Conservation (phyloP, 1,140 invertebrate species). For the Lethrus apterus region DNA sequence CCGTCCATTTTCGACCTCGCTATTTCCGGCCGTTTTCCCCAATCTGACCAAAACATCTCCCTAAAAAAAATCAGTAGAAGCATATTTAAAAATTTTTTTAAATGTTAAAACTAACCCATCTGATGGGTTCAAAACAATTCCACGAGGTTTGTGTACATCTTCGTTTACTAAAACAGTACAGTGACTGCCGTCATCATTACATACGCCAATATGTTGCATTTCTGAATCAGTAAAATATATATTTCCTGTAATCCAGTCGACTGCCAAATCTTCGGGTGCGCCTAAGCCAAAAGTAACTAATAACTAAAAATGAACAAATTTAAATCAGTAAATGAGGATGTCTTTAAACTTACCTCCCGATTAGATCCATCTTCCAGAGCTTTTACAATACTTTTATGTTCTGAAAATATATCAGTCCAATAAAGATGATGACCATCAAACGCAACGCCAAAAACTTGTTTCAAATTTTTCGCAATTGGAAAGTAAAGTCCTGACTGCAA, state of each 20-base stretch:
- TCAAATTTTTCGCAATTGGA: conserved; percentile 43
- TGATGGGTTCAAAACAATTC: conserved; percentile 53
- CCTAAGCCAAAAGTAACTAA: conserved; percentile 59
- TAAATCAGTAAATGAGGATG: background rate
- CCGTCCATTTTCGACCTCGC: conserved; percentile 83
- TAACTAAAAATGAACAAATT: conserved; percentile 33
- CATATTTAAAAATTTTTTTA: background rate
- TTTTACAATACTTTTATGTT: conserved; percentile 58
- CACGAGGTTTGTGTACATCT: conserved; percentile 52
- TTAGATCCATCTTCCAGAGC: conserved; percentile 48
- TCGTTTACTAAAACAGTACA: conserved; percentile 56
- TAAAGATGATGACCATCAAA: conserved; percentile 61
- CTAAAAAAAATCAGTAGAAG: conserved; percentile 39
- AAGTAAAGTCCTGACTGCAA: conserved; percentile 43
- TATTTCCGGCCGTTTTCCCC: conserved; percentile 66
- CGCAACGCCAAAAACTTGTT: conserved; percentile 58
- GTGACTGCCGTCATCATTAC: conserved; percentile 52
- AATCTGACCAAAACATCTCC: conserved; percentile 81
- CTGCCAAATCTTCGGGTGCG: conserved; percentile 64
- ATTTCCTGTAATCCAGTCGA: conserved; percentile 76
- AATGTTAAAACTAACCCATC: conserved; percentile 45
- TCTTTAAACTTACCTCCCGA: conserved; percentile 43
- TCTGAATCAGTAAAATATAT: conserved; percentile 74
- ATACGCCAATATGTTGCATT: conserved; percentile 66
- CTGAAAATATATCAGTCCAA: conserved; percentile 62